phyloP scores from a whole-genome alignment of 2,888 invertebrate species.

The Lycocerus yunnanus region DNA sequence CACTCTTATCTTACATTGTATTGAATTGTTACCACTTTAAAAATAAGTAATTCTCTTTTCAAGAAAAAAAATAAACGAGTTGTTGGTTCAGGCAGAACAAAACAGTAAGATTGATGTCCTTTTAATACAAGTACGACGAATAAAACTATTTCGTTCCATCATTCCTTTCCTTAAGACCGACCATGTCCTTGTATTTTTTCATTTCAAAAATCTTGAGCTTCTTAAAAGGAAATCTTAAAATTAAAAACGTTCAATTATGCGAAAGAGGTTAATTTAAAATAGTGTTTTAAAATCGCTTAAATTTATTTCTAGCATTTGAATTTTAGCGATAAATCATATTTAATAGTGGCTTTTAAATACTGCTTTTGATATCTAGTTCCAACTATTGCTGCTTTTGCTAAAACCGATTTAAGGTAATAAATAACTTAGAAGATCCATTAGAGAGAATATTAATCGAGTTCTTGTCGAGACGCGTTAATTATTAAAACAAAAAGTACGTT shows the following conservation, averaged over 20 bases:
- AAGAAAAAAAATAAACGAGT: slow-evolving; percentile 17
- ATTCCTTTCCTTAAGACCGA: slow-evolving; percentile 5
- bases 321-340: slow-evolving; percentile 15
- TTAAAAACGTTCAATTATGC: not conserved
- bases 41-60: slow-evolving; percentile 18
- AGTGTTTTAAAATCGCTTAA: slow-evolving; percentile 13
- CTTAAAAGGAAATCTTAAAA: not conserved
- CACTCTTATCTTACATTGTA: slow-evolving; percentile 11
- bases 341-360: slow-evolving; percentile 19
- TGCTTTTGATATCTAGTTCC: slow-evolving; percentile 13
- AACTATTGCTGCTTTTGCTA: slow-evolving; percentile 21
- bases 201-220: not conserved
- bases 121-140: slow-evolving; percentile 16
- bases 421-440: slow-evolving; percentile 51
- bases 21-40: slow-evolving; percentile 20
- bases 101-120: slow-evolving; percentile 26
- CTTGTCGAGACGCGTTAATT: slow-evolving; percentile 28
- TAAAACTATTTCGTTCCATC: slow-evolving; percentile 16
- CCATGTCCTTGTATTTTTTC: slow-evolving; percentile 5
- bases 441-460: slow-evolving; percentile 51
- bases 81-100: slow-evolving; percentile 20
- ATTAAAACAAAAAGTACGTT: slow-evolving; percentile 25
- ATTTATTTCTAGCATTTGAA: slow-evolving; percentile 8
- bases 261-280: not conserved
- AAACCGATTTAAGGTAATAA: slow-evolving; percentile 45